phyloP scores from a whole-genome alignment of 1,140 invertebrate species.

The Diploscapter pachys region DNA sequence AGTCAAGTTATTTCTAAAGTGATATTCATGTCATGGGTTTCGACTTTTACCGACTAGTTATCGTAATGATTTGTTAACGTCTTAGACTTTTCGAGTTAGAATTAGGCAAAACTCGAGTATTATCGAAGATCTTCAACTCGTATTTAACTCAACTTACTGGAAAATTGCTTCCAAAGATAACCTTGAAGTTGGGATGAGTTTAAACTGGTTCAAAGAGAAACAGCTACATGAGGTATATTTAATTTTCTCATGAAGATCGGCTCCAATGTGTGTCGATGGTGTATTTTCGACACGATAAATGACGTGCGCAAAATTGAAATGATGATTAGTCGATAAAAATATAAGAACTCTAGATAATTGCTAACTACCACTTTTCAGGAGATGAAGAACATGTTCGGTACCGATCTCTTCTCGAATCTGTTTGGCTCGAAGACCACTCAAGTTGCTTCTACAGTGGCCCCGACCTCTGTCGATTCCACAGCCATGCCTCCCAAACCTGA shows the following conservation, averaged over 20 bases:
- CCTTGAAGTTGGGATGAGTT: not conserved
- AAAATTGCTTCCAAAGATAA: too few relatives aligned
- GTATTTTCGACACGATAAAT: not conserved
- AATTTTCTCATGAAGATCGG: too few relatives aligned
- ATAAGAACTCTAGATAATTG: too few relatives aligned
- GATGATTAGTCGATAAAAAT: not conserved
- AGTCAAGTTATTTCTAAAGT: not conserved
- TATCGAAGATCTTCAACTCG: too few relatives aligned
- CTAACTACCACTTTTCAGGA: conserved; percentile 13
- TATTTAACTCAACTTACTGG: too few relatives aligned
- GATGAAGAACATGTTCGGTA: conserved; percentile 24
- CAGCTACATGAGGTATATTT: not conserved
- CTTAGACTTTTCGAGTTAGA: not conserved
- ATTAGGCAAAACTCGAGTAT: not conserved
- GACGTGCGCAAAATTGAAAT: not conserved
- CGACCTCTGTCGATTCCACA: conserved; percentile 19
- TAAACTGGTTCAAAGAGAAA: not conserved
- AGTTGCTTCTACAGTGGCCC: conserved; percentile 23
- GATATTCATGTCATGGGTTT: not conserved
- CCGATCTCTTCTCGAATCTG: conserved; percentile 24
- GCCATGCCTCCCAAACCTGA: conserved; percentile 22
- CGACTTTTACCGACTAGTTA: too few relatives aligned
- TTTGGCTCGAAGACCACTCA: conserved; percentile 13
- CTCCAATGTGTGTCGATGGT: too few relatives aligned
- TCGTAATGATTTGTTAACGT: not conserved